A percentile compares a stretch with the other conserved stretches of the same genome.
Conservation (phyloP, 2,888 invertebrate genomes). For the Phytoseiulus persimilis region DNA sequence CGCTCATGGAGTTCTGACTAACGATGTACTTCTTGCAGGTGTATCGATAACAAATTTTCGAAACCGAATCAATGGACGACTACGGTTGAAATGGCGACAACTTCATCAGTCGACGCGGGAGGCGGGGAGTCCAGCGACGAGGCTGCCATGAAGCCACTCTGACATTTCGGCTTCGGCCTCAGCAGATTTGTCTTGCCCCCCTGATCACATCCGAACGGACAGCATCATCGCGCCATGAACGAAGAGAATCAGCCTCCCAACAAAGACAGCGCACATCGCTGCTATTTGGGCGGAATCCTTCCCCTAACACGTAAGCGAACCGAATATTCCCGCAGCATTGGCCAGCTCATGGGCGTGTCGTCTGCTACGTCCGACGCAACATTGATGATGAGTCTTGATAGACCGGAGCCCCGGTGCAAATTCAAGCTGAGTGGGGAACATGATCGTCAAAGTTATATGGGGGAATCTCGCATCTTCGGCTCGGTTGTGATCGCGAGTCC, state of each 20-base stretch:
- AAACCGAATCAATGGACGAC: not conserved
- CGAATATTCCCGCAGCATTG: not conserved
- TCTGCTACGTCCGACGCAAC: too few species aligned
- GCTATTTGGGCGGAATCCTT: not conserved
- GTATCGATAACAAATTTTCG: not conserved
- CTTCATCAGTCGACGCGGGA: not conserved
- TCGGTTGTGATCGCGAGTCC: too few species aligned
- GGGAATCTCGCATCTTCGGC: too few species aligned
- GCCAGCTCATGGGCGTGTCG: not conserved
- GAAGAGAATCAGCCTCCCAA: not conserved
- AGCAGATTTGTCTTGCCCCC: not conserved
- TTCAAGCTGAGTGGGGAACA: too few species aligned
- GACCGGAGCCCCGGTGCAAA: too few species aligned
- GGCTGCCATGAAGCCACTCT: not conserved
- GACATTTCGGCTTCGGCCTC: not conserved
- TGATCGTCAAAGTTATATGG: too few species aligned
- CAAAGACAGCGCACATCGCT: not conserved
- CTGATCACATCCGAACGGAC: not conserved
- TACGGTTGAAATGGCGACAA: not conserved
- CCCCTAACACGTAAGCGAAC: not conserved
- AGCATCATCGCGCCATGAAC: not conserved
- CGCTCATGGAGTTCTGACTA: not conserved
- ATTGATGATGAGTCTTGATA: too few species aligned
- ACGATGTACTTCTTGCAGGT: not conserved
- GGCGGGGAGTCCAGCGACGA: not conserved